Evolutionary conservation across 2,888 invertebrate genomes (phyloP).

Genomic region (Choreutis nemorana): DNA sequence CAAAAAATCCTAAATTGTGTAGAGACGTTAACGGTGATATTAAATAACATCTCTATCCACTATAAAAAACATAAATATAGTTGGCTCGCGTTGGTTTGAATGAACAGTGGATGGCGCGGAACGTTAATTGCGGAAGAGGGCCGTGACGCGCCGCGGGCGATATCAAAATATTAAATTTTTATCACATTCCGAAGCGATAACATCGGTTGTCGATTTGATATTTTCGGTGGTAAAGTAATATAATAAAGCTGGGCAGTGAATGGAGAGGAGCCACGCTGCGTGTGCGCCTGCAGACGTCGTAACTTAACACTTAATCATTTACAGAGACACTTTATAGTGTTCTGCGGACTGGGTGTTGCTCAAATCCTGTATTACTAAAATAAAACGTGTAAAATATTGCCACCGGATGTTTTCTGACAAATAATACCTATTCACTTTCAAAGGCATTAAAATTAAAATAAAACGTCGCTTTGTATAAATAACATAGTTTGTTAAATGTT

Average conservation of each 20-base stretch:
- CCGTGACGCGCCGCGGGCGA: slow-evolving; percentile 38
- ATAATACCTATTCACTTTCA: too few relatives aligned
- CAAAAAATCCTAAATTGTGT: too few relatives aligned
- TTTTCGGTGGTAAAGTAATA: slow-evolving; percentile 63
- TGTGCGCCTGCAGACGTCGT: slow-evolving; percentile 45
- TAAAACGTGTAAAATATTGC: too few relatives aligned
- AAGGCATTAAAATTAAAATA: too few relatives aligned
- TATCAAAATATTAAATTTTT: slow-evolving; percentile 64
- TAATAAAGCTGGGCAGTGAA: slow-evolving; percentile 46
- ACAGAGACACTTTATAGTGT: slow-evolving; percentile 51
- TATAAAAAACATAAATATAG: slow-evolving; percentile 43
- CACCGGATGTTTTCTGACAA: too few relatives aligned
- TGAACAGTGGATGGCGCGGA: slow-evolving; percentile 14
- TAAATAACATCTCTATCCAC: slow-evolving; percentile 62
- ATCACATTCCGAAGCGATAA: slow-evolving; percentile 59
- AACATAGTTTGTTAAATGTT: too few relatives aligned
- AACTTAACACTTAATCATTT: slow-evolving; percentile 65
- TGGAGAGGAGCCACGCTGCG: slow-evolving; percentile 54
- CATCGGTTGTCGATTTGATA: slow-evolving; percentile 62
- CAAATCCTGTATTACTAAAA: too few relatives aligned
- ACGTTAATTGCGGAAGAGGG: slow-evolving; percentile 31
- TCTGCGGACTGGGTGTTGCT: too few relatives aligned
- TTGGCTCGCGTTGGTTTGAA: slow-evolving; percentile 16
- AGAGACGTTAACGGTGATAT: slow-evolving; percentile 56
- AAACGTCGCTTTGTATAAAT: too few relatives aligned